Base-by-base conservation (phyloP, 2,797 vertebrate species). In the Oryzias sinensis region DNA sequence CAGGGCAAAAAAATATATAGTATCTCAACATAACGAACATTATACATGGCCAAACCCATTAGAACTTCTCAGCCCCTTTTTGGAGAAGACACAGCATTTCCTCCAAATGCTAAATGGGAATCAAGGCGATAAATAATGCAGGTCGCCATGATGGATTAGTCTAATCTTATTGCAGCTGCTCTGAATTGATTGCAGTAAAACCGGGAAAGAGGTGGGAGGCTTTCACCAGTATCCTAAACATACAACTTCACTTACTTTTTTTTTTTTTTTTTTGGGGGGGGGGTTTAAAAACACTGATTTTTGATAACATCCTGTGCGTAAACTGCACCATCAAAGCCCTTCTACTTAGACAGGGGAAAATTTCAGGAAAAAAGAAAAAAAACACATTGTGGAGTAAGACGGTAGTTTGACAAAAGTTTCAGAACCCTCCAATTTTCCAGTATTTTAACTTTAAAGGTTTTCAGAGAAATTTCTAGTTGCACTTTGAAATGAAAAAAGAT, bases 41-140 rank as follows among this genome's bases (percentile, higher is more conserved):
- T 25, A 17, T 29, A 44, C 49, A 56, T 18, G 2, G 4, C 24
- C 60, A 68, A 68, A 72, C 59, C 69, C 59, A 53, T 49, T n/a
- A 49, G 33, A 64, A 56, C 52, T 58, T 46, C 7, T 44, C 54
- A 6, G 60, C 57, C 62, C 42, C 62, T 58, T 75, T 67, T 64
- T 52, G n/a, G 57, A 47, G 7, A 13, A 53, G 69, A 63, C 43
- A 59, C 49, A 43, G 41, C 72, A 62, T 71, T 72, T 68, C 15
- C 44, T 20, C 53, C 53, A 73, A 77, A 77, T 74, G 80, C 76
- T 73, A 53, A 25, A 47, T 68, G 68, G 62, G 56, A 81, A 73
- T 76, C 65, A 56, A 70, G 54, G 53, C 61, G 62, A 83, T 88
- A 75, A 90, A 87, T 88, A 85, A 90, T 90, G 76, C 75, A 89